A percentile compares a stretch with the other conserved stretches of the same genome.
Evolutionary conservation across 1,140 invertebrate genomes (phyloP).

Genomic region (Lasioglossum albipes): DNA sequence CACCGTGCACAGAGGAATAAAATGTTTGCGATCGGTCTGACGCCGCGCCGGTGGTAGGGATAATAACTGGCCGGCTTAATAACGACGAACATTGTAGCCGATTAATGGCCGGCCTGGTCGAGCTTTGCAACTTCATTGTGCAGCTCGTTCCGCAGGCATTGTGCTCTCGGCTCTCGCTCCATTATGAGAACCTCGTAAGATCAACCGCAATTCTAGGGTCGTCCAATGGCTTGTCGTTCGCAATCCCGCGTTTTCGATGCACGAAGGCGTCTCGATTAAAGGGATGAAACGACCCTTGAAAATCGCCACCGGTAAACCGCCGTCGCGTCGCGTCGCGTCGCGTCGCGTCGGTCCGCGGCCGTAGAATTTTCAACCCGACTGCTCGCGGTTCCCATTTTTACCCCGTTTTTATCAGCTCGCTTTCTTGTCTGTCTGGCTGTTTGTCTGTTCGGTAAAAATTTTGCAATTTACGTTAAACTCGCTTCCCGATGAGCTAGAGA

Average conservation of each 20-base stretch:
- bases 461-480: no score
- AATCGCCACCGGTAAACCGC: not conserved
- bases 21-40: constrained; percentile 1
- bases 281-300: not conserved
- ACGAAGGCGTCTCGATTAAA: constrained; percentile 10
- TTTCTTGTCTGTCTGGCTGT: no score
- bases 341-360: no score
- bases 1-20: not conserved
- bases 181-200: constrained; percentile 26
- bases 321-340: no score
- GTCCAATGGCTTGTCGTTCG: not conserved
- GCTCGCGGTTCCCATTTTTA: no score
- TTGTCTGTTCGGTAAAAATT: no score
- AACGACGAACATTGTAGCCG: constrained; percentile 21
- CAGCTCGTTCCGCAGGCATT: constrained; percentile 24
- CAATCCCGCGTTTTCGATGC: not conserved
- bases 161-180: constrained; percentile 5
- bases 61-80: constrained; percentile 30
- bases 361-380: no score
- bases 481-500: no score
- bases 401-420: no score
- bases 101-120: constrained; percentile 21
- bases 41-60: no score
- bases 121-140: constrained; percentile 37
- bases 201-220: constrained; percentile 15